These are phyloP conservation scores for Rhipidura dahli DNA, from an alignment of 2,113 vertebrate genomes.

Conservation along the genomic window DNA sequence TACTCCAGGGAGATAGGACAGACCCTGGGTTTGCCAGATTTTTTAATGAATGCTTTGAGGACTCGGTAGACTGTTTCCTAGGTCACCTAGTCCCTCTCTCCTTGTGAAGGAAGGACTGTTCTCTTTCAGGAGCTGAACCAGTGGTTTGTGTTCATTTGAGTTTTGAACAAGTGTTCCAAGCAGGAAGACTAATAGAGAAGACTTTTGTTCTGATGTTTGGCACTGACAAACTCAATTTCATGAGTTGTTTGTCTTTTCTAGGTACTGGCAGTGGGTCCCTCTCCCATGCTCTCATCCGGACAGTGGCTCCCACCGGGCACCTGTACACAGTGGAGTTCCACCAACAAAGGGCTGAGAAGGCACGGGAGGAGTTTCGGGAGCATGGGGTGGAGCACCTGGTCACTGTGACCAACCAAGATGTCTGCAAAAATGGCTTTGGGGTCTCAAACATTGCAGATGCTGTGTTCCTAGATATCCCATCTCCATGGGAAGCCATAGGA, in stretches of 20 bases:
- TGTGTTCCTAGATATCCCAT: slow-evolving; percentile 94
- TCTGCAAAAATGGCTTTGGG: slow-evolving; percentile 92
- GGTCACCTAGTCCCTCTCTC: neutral
- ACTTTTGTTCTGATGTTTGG: neutral
- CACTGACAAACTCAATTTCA: neutral
- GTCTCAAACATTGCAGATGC: slow-evolving; percentile 86
- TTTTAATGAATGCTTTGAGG: neutral
- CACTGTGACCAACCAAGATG: slow-evolving; percentile 92
- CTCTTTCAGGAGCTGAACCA: neutral
- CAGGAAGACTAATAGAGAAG: neutral
- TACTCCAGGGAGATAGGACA: neutral
- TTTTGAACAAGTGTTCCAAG: neutral
- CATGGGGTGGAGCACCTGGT: slow-evolving; percentile 89
- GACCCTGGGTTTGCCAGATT: neutral
- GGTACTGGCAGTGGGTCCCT: slow-evolving; percentile 96
- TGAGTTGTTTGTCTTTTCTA: slow-evolving; percentile 36
- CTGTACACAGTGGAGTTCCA: slow-evolving; percentile 97
- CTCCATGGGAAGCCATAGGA: slow-evolving; percentile 92
- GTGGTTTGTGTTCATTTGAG: neutral
- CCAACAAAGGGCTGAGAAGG: slow-evolving; percentile 89
- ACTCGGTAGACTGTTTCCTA: neutral
- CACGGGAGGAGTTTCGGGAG: slow-evolving; percentile 85
- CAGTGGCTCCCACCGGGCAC: slow-evolving; percentile 90
- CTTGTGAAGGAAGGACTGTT: neutral
- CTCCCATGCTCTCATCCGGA: slow-evolving; percentile 92